Evolutionary conservation across 2,888 invertebrate genomes (phyloP), one percentile per base, ranked within the genome.

Genomic region (Agrotis ipsilon): DNA sequence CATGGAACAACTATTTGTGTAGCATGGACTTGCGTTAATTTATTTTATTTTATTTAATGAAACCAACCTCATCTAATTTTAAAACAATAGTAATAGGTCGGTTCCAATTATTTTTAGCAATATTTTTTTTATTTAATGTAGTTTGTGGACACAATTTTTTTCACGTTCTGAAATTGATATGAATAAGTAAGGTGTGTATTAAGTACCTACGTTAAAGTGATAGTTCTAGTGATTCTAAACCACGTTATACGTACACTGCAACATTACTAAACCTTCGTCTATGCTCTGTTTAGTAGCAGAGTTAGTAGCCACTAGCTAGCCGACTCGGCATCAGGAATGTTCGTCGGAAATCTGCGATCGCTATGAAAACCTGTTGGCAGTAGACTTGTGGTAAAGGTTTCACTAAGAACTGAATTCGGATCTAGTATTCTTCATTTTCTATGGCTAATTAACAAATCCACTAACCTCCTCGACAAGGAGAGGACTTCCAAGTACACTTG

Each of bases 281-380:
- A 76, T 75, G 78, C 78, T 78, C 76, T 80, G 62, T 69, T 78
- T 63, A 69, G 19, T 75, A 63, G 39, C 75, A 27, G 49, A 51
- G 61, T 49, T 43, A 55, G 58, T 75, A 49, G 55, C 52, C 54
- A 57, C 54, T n/a, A 24, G 69, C 58, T 39, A 48, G 67, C 11
- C 13, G 39, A 54, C 55, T 52, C 24, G 45, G 39, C 63, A 62
- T 39, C 49, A 45, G 81, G 76, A 55, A 69, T 80, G 54, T 75
- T 68, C 24, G 65, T 62, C 49, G n/a, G 52, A 58, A 68, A 75
- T 80, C 61, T 69, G 32, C 67, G 58, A 65, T 75, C 64, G 54
- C 21, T 58, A 58, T 59, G 66, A 52, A 57, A 78, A 75, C 79
- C 57, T 72, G 79, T 79, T 64, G 46, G 14, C 13, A 9, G 24